A percentile compares a stretch with the other conserved stretches of the same genome.
phyloP scores from a whole-genome alignment of 1,140 invertebrate genomes.

The Spodoptera litura region DNA sequence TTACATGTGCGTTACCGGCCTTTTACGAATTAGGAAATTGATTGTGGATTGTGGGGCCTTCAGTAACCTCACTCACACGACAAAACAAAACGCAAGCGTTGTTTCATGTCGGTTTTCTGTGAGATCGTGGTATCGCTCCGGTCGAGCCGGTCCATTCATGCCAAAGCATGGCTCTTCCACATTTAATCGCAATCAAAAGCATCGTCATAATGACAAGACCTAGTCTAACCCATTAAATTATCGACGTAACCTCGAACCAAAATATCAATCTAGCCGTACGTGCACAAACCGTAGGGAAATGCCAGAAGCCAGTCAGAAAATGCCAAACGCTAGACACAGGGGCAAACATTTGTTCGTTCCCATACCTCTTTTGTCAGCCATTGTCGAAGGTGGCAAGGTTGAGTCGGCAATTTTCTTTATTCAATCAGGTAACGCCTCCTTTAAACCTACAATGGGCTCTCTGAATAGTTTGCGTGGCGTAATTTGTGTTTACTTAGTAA shows the following conservation, averaged over 20 bases:
- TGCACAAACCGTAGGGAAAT: constrained; percentile 44
- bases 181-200: too few relatives aligned
- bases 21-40: too few relatives aligned
- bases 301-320: constrained; percentile 49
- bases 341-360: constrained; percentile 60
- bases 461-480: constrained; percentile 38
- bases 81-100: too few relatives aligned
- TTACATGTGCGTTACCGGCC: too few relatives aligned
- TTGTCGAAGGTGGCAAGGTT: constrained; percentile 54
- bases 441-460: constrained; percentile 24
- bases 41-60: too few relatives aligned
- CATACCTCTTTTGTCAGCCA: constrained; percentile 57
- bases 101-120: too few relatives aligned
- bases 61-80: too few relatives aligned
- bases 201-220: background rate
- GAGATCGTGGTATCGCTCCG: too few relatives aligned
- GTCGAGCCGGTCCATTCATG: too few relatives aligned
- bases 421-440: constrained; percentile 56
- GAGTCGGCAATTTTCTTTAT: constrained; percentile 61
- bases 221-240: background rate
- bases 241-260: constrained; percentile 13
- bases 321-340: constrained; percentile 47
- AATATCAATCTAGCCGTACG: constrained; percentile 28
- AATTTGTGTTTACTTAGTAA: constrained; percentile 34
- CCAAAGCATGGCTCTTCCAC: too few relatives aligned